Base-by-base conservation (phyloP, 2,113 vertebrate species). In the Panurus biarmicus region DNA sequence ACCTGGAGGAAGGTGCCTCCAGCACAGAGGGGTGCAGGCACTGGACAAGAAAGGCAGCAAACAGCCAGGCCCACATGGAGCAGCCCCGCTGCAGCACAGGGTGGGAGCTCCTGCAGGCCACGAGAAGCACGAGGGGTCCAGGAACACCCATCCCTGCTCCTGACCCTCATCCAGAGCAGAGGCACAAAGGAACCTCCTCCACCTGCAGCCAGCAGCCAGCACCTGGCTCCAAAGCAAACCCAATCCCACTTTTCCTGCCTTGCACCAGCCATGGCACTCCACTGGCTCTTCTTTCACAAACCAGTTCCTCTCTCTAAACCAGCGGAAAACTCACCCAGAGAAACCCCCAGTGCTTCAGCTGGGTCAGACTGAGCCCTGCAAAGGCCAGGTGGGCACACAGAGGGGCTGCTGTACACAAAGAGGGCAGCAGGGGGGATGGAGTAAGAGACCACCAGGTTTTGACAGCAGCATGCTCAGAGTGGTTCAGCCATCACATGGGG, bases 111-210 rank as follows among this genome's bases (percentile, higher is more conserved):
- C 47, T 44, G 51, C 21, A 40, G 23, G 21, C 12, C 47, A 66
- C 0, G 0, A 62, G 56, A n/a, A 29, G 16, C n/a, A 53, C 0
- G 0, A 57, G 35, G 20, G 35, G 10, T 64, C 14, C 38, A 83
- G 65, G 50, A 64, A 64, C 23, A 64, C 1, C 25, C 28, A 8
- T 9, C 79, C 56, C 61, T 88, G 26, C 62, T 66, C 85, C 47
- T 1, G 6, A 5, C 36, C 42, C 31, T 87, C 54, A 33, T 11
- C 25, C 29, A 67, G 48, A 66, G 57, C 51, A 79, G n/a, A 78
- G 44, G 12, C 2, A 5, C 16, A 21, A 23, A 8, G 5, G 14
- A 56, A 50, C 15, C 44, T 35, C 40, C 35, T 53, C 62, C 11
- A 13, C 35, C 35, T 44, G 31, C 19, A 62, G 47, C 36, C 1